Evolutionary conservation across 2,113 vertebrate genomes (phyloP).

Genomic region (Melanostigma gelatinosum): DNA sequence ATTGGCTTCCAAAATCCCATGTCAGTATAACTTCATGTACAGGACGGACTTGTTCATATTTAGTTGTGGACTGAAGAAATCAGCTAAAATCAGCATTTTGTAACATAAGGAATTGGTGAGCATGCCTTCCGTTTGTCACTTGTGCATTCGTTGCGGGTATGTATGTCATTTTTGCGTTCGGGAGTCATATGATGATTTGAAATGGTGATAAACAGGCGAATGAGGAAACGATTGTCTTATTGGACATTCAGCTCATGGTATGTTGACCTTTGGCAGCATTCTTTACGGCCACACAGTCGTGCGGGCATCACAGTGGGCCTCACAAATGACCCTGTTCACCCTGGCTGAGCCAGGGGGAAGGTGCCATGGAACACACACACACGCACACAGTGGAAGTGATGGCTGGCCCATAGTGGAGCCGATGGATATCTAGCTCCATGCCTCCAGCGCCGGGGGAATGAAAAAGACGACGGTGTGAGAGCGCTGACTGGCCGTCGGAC

Average conservation of each 20-base stretch:
- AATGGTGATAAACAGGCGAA: slow-evolving; percentile 58
- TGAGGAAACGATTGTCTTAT: slow-evolving; percentile 66
- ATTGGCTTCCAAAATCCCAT: not conserved
- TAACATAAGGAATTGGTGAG: not conserved
- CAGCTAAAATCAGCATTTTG: slow-evolving; percentile 32
- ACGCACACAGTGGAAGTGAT: slow-evolving; percentile 30
- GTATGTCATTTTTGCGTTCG: slow-evolving; percentile 36
- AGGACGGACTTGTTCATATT: not conserved
- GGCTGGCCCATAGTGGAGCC: slow-evolving; percentile 39
- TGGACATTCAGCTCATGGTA: slow-evolving; percentile 58
- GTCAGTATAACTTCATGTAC: not conserved
- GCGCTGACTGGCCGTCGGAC: slow-evolving; percentile 31
- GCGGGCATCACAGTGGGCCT: slow-evolving; percentile 49
- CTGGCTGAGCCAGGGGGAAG: slow-evolving; percentile 38
- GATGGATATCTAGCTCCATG: slow-evolving; percentile 61
- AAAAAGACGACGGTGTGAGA: slow-evolving; percentile 50
- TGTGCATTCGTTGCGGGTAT: slow-evolving; percentile 62
- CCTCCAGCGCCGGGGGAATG: slow-evolving; percentile 36
- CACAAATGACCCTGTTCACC: slow-evolving; percentile 56
- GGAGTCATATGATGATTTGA: slow-evolving; percentile 71
- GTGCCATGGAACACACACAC: slow-evolving; percentile 23
- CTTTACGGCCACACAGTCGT: slow-evolving; percentile 61
- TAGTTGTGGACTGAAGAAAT: not conserved
- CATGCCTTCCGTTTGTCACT: slow-evolving; percentile 50
- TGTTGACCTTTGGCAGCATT: slow-evolving; percentile 64